Evolutionary conservation across 2,797 vertebrate genomes (phyloP).

Genomic region (Cossypha polioptera): DNA sequence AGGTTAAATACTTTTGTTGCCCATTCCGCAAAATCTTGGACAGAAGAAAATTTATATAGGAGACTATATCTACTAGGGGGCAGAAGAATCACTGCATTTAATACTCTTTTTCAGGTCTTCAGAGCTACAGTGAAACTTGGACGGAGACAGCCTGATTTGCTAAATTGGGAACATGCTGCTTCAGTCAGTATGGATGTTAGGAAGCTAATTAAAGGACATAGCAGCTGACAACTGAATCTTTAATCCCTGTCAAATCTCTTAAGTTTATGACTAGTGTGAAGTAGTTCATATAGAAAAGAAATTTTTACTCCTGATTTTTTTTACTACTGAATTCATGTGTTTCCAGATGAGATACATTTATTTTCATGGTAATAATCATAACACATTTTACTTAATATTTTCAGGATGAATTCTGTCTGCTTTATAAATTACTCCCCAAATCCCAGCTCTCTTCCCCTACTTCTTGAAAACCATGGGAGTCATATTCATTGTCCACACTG

Average conservation of each 20-base stretch:
- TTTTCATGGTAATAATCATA: background rate
- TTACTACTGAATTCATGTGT: background rate
- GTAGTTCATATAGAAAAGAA: background rate
- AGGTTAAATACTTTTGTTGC: background rate
- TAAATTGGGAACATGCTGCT: background rate
- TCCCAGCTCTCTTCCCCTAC: background rate
- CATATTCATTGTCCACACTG: background rate
- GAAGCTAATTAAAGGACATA: slow-evolving; percentile 47
- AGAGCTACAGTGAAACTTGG: background rate
- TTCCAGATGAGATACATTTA: background rate
- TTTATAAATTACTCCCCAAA: background rate
- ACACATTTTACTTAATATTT: background rate
- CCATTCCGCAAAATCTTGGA: background rate
- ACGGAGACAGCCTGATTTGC: background rate
- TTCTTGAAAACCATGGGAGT: background rate
- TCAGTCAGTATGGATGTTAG: slow-evolving; percentile 2
- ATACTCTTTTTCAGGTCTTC: background rate
- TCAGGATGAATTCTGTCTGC: background rate
- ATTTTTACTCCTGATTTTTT: background rate
- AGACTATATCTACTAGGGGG: background rate
- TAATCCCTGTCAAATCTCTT: slow-evolving; percentile 23
- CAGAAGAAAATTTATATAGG: background rate
- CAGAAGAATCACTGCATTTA: background rate
- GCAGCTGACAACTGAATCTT: slow-evolving; percentile 33
- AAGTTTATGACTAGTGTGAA: background rate